Percentiles rank a stretch among this genome's conserved stretches.
Evolutionary conservation across 2,888 invertebrate genomes (phyloP).

Genomic region (Coelopa pilipes): DNA sequence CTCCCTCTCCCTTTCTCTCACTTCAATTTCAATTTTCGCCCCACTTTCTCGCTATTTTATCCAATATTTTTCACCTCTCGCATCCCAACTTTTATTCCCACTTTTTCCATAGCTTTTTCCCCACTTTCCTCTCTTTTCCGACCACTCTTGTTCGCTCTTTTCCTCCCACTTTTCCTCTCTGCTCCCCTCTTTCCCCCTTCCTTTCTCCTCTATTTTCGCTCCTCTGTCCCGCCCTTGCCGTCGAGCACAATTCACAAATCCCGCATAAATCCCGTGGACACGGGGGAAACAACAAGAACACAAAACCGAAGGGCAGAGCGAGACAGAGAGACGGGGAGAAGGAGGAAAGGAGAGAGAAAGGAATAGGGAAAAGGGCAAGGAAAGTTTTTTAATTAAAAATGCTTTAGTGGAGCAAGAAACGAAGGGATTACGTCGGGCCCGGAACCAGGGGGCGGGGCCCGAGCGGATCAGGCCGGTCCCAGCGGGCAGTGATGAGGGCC

Average conservation of each 20-base stretch:
- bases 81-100: no score
- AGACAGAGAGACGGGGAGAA: no score
- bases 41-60: no score
- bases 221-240: not conserved
- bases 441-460: not conserved
- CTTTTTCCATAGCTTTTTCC: no score
- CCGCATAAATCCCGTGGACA: slow-evolving; percentile 19
- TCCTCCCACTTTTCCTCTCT: not conserved
- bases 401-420: slow-evolving; percentile 16
- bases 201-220: not conserved
- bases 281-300: slow-evolving; percentile 1
- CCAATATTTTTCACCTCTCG: no score
- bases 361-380: not conserved
- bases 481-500: not conserved
- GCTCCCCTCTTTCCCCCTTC: not conserved
- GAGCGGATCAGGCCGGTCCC: not conserved
- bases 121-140: no score
- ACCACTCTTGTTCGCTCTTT: no score
- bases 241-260: slow-evolving; percentile 11
- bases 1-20: no score
- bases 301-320: no score
- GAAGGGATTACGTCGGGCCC: slow-evolving; percentile 1
- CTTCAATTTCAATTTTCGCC: no score
- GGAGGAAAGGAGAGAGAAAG: no score
- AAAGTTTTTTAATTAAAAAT: slow-evolving; percentile 32